Conservation (phyloP, 1,140 invertebrate species). For the Nephila pilipes region DNA sequence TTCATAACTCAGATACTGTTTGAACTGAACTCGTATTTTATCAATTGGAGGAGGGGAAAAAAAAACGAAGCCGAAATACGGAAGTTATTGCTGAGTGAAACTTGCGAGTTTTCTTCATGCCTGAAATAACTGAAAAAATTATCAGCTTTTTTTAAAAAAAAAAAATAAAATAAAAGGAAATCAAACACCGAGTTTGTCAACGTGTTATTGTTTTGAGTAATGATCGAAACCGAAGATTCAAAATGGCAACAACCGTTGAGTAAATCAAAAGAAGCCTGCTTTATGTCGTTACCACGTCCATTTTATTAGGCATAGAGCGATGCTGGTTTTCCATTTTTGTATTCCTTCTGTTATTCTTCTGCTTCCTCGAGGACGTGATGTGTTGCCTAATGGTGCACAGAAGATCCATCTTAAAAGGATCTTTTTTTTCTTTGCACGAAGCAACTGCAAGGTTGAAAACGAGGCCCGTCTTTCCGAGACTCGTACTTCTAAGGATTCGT, state of each 20-base stretch:
- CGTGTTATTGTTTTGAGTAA: too few species aligned
- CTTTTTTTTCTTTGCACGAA: not conserved
- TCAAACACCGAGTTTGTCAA: too few species aligned
- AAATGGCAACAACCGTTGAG: not conserved
- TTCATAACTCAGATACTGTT: too few species aligned
- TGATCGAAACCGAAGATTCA: not conserved
- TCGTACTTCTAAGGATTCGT: slow-evolving; percentile 19
- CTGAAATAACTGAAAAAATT: too few species aligned
- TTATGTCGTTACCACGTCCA: not conserved
- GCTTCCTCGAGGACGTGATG: not conserved
- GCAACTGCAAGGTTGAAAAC: not conserved
- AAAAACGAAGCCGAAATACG: too few species aligned
- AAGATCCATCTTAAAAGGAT: not conserved
- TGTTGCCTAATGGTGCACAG: not conserved
- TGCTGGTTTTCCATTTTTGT: not conserved
- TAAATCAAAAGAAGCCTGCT: not conserved
- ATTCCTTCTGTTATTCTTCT: not conserved
- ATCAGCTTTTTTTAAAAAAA: too few species aligned
- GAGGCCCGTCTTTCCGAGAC: not conserved
- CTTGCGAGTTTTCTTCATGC: too few species aligned
- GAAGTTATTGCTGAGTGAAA: too few species aligned
- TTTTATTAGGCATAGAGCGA: not conserved
- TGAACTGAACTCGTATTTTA: too few species aligned
- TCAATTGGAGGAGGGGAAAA: too few species aligned
- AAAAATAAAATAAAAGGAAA: too few species aligned